Percentiles rank a stretch among this genome's conserved stretches.
phyloP scores from a whole-genome alignment of 2,797 vertebrate species.

The Microctenopoma steveboyesi region DNA sequence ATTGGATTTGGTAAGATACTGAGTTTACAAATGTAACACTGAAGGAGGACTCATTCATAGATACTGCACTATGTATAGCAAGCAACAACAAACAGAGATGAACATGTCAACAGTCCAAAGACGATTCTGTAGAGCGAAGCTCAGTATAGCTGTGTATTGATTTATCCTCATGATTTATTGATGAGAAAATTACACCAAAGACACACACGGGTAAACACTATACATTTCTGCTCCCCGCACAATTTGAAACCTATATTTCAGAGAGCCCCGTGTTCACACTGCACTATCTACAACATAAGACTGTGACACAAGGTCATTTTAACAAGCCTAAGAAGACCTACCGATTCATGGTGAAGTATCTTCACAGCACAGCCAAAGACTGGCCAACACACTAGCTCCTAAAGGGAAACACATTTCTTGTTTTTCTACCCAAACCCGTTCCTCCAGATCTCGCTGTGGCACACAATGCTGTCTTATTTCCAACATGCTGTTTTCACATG shows the following conservation, averaged over 20 bases:
- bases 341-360: conserved; percentile 50
- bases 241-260: conserved; percentile 5
- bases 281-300: conserved; percentile 1
- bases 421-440: conserved; percentile 85
- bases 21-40: conserved; percentile 24
- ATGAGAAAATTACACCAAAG: conserved; percentile 11
- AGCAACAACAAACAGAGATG: conserved; percentile 18
- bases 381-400: conserved; percentile 25
- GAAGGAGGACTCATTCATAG: conserved; percentile 8
- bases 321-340: conserved; percentile 42
- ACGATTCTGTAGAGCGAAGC: conserved; percentile 23
- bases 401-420: conserved; percentile 70
- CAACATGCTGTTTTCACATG: not conserved
- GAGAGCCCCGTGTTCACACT: conserved; percentile 1
- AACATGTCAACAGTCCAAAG: conserved; percentile 27
- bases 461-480: conserved; percentile 32
- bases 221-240: not conserved
- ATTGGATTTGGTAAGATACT: conserved; percentile 41
- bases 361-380: conserved; percentile 33
- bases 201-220: not conserved
- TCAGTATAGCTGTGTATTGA: conserved; percentile 24
- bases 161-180: conserved; percentile 2
- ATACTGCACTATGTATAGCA: not conserved
- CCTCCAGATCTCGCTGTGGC: conserved; percentile 55
- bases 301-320: conserved; percentile 10